Percentiles rank a stretch among this genome's conserved stretches.
phyloP scores from a whole-genome alignment of 2,113 vertebrate genomes.

The Ahaetulla prasina region DNA sequence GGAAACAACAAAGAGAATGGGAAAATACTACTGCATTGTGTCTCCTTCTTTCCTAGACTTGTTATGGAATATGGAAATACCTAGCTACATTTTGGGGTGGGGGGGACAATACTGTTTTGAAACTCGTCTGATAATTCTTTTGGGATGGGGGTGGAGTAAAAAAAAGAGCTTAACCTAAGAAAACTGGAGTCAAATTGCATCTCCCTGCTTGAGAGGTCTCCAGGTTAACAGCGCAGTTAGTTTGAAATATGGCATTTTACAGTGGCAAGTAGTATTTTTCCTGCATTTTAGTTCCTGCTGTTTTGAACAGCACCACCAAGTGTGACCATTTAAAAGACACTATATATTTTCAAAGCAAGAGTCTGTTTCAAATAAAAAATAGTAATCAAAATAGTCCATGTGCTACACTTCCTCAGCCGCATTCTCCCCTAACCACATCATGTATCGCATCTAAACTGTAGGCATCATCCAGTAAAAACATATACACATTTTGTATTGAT shows the following conservation, averaged over 20 bases:
- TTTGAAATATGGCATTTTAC: slow-evolving; percentile 29
- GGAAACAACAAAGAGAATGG: not conserved
- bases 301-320: slow-evolving; percentile 24
- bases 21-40: not conserved
- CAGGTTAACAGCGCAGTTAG: slow-evolving; percentile 23
- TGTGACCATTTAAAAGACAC: slow-evolving; percentile 14
- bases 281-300: not conserved
- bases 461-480: slow-evolving; percentile 38
- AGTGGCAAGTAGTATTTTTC: slow-evolving; percentile 10
- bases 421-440: slow-evolving; percentile 6
- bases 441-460: slow-evolving; percentile 12
- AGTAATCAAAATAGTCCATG: slow-evolving; percentile 31
- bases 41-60: not conserved
- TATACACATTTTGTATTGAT: slow-evolving; percentile 1
- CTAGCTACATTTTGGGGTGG: not conserved
- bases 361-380: slow-evolving; percentile 9
- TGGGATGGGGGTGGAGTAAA: slow-evolving; percentile 24
- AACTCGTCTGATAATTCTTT: slow-evolving; percentile 7
- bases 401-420: slow-evolving; percentile 24
- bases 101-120: not conserved
- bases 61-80: not conserved
- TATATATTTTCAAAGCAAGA: slow-evolving; percentile 31
- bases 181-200: slow-evolving; percentile 29
- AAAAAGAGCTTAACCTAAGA: slow-evolving; percentile 38
- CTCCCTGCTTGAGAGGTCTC: slow-evolving; percentile 20